A percentile compares a stretch with the other conserved stretches of the same genome.
Evolutionary conservation across 2,113 vertebrate genomes (phyloP).

Genomic region (Chloropsis cyanopogon): DNA sequence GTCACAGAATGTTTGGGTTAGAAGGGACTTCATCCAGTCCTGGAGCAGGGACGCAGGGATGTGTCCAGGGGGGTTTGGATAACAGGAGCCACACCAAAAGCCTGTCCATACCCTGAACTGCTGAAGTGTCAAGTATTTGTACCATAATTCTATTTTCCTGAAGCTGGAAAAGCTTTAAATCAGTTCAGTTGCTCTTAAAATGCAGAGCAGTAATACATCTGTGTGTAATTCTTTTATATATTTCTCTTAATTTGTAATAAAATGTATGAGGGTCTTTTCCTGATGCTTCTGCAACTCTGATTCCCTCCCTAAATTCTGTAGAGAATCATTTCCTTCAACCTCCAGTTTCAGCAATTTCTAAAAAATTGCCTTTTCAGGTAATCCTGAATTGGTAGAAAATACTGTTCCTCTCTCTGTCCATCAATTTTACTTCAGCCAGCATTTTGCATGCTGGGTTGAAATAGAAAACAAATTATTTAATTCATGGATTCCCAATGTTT

Average conservation of each 20-base stretch:
- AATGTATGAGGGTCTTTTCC: background rate
- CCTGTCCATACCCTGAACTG: background rate
- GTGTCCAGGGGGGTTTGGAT: background rate
- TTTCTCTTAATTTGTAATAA: background rate
- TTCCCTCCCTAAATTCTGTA: background rate
- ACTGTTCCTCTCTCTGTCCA: background rate
- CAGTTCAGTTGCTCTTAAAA: background rate
- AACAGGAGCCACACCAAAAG: background rate
- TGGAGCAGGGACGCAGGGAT: too few relatives aligned
- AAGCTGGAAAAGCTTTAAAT: background rate
- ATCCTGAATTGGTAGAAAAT: background rate
- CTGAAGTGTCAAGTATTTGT: background rate
- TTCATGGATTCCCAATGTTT: background rate
- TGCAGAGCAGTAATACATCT: fast-evolving
- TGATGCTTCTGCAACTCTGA: background rate
- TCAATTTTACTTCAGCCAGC: background rate
- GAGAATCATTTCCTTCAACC: background rate
- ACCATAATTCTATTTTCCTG: background rate
- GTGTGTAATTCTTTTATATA: background rate
- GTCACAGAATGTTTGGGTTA: background rate
- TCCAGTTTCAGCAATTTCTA: background rate
- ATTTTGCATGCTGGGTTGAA: background rate
- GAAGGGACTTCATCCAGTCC: too few relatives aligned
- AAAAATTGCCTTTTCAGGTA: background rate
- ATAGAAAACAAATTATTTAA: background rate